These are phyloP conservation scores for Cheracebus regulus DNA, from an alignment of 2,797 vertebrate species.

Conservation along the genomic window DNA sequence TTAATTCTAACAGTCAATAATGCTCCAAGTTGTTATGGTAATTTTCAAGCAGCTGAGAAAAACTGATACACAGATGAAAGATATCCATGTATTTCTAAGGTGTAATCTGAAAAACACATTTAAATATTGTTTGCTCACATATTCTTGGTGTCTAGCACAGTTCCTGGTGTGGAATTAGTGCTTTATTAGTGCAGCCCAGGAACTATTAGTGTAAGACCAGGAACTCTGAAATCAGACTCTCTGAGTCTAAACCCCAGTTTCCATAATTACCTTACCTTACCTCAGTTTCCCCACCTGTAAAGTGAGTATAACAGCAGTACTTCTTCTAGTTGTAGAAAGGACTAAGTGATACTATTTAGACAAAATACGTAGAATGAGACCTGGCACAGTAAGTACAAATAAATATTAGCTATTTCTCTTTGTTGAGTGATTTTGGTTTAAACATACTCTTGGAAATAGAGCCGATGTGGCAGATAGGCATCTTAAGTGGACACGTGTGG, in stretches of 20 bases:
- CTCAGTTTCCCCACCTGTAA: neutral
- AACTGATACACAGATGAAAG: neutral
- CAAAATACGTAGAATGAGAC: neutral
- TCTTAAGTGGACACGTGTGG: neutral
- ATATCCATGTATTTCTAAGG: neutral
- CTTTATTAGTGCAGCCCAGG: neutral
- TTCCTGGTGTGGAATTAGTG: neutral
- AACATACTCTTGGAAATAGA: neutral
- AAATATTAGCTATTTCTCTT: neutral
- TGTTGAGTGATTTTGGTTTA: neutral
- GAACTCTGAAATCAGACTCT: neutral
- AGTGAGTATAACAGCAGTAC: neutral
- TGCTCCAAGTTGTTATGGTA: constrained; percentile 30
- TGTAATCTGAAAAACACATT: constrained; percentile 3
- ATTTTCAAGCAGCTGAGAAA: constrained; percentile 20
- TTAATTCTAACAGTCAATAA: constrained; percentile 24
- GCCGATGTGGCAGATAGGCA: neutral
- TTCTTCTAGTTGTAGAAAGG: neutral
- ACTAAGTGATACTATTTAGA: neutral
- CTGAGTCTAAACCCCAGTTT: neutral
- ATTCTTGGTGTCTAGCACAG: neutral
- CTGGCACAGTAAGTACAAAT: neutral
- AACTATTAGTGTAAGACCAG: neutral
- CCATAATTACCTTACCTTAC: neutral
- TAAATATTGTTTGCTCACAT: neutral